phyloP scores from a whole-genome alignment of 2,888 invertebrate species.

The Mythimna lalbum region DNA sequence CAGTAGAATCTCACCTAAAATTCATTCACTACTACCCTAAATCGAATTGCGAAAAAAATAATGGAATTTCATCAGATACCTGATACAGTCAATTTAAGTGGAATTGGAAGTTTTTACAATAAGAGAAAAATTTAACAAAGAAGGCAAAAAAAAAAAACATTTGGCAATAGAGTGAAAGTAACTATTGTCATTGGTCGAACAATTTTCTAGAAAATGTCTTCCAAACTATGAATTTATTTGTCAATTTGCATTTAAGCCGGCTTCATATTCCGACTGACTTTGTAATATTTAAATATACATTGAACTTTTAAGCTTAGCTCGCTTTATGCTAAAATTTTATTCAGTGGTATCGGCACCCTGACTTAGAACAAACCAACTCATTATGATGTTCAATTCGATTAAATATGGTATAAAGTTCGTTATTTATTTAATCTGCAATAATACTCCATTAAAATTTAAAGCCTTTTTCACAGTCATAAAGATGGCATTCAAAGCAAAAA shows the following conservation, averaged over 20 bases:
- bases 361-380: background rate
- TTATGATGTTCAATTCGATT: too few relatives aligned
- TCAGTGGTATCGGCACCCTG: background rate
- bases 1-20: constrained; percentile 22
- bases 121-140: background rate
- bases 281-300: constrained; percentile 8
- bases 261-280: constrained; percentile 40
- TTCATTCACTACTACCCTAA: background rate
- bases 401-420: too few relatives aligned
- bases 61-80: constrained; percentile 19
- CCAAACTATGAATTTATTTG: constrained; percentile 54
- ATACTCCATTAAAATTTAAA: too few relatives aligned
- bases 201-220: constrained; percentile 48
- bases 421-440: too few relatives aligned
- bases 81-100: constrained; percentile 33
- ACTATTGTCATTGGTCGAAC: constrained; percentile 1
- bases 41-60: background rate
- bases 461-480: too few relatives aligned
- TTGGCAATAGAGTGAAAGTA: background rate
- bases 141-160: background rate
- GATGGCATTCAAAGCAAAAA: too few relatives aligned
- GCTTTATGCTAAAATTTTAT: background rate
- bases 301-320: background rate
- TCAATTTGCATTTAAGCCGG: constrained; percentile 49
- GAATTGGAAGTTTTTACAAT: constrained; percentile 16